These are phyloP conservation scores for Rhagonycha fulva DNA, from an alignment of 2,888 invertebrate genomes.

Conservation along the genomic window DNA sequence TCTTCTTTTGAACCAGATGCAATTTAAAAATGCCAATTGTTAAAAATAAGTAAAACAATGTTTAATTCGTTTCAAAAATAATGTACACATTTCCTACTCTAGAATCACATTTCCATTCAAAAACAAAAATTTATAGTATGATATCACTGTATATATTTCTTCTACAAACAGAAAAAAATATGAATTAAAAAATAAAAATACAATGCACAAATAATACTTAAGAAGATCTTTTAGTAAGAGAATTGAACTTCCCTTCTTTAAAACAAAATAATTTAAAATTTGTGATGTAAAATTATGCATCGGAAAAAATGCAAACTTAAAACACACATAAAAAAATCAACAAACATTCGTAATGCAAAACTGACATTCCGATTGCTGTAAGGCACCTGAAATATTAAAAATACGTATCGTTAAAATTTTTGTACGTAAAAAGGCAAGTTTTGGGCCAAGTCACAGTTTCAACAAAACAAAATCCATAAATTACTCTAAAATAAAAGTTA, in stretches of 20 bases:
- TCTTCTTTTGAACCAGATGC: neutral
- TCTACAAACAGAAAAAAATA: neutral
- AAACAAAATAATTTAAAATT: neutral
- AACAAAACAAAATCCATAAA: neutral
- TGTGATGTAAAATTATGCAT: conserved; percentile 2
- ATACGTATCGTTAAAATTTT: neutral
- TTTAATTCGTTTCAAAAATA: conserved; percentile 3
- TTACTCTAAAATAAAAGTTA: neutral
- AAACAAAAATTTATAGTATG: neutral
- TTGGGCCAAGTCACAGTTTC: neutral
- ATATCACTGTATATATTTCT: neutral
- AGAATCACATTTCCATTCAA: neutral
- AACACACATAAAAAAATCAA: neutral
- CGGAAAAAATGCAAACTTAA: neutral
- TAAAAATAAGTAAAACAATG: neutral
- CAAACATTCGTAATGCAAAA: neutral
- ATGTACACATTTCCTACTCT: conserved; percentile 1
- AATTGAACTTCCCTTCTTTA: neutral
- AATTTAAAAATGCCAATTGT: neutral
- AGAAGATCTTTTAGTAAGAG: neutral
- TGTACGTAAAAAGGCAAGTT: neutral
- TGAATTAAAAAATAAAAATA: conserved; percentile 2
- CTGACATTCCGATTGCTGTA: neutral
- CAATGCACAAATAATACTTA: neutral
- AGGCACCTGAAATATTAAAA: neutral